A percentile compares a stretch with the other conserved stretches of the same genome.
Conservation (phyloP, 2,888 invertebrate species). For the Mamestra brassicae region DNA sequence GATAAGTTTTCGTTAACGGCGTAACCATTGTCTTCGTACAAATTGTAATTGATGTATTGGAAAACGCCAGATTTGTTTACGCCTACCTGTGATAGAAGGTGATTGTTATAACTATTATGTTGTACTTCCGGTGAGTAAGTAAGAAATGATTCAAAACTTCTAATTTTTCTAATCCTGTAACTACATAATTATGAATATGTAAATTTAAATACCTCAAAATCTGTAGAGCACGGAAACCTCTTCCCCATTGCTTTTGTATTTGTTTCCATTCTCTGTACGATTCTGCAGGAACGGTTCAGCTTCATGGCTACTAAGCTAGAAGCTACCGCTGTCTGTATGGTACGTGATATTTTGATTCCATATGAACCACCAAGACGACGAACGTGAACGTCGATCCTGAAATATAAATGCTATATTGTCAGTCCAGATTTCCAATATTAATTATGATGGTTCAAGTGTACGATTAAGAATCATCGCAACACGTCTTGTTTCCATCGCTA, state of each 20-base stretch:
- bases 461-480: too few relatives aligned
- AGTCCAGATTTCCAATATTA: too few relatives aligned
- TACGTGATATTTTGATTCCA: constrained; percentile 93
- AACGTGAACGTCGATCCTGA: constrained; percentile 56
- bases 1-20: constrained; percentile 72
- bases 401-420: constrained; percentile 1
- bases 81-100: constrained; percentile 65
- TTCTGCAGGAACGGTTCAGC: constrained; percentile 91
- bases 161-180: too few relatives aligned
- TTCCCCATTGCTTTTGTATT: constrained; percentile 78
- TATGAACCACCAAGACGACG: constrained; percentile 91
- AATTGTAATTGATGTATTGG: constrained; percentile 85
- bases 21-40: constrained; percentile 88
- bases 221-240: constrained; percentile 79
- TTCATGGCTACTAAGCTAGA: constrained; percentile 92
- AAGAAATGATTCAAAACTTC: too few relatives aligned
- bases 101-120: not conserved
- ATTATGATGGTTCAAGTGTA: too few relatives aligned
- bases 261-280: constrained; percentile 91
- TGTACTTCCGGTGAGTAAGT: too few relatives aligned
- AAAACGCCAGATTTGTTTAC: constrained; percentile 86
- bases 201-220: constrained; percentile 48
- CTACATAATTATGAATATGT: too few relatives aligned
- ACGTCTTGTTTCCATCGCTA: too few relatives aligned
- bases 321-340: constrained; percentile 89